These are phyloP conservation scores for Pachyramphus minor DNA, from an alignment of 2,113 vertebrate species.

Conservation along the genomic window DNA sequence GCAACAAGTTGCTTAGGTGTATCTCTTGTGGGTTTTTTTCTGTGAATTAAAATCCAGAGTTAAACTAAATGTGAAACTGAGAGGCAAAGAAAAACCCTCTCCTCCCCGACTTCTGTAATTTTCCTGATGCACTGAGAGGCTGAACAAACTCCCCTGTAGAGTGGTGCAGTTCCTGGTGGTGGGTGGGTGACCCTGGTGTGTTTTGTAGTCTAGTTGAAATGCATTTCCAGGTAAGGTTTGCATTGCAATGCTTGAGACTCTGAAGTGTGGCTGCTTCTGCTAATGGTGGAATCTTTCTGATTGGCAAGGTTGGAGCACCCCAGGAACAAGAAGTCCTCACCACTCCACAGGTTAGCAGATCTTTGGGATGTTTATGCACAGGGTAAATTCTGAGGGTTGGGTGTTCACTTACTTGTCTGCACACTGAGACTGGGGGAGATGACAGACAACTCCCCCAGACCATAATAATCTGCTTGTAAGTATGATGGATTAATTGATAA, in stretches of 20 bases:
- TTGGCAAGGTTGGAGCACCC: conserved; percentile 57
- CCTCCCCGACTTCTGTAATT: neutral
- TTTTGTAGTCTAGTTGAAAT: conserved; percentile 40
- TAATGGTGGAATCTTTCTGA: conserved; percentile 56
- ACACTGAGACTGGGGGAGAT: neutral
- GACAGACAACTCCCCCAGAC: neutral
- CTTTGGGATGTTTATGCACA: neutral
- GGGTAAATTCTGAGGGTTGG: conserved; percentile 6
- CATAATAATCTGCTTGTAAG: neutral
- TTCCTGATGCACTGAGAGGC: neutral
- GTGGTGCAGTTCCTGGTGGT: neutral
- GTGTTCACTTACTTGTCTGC: neutral
- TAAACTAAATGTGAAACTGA: neutral
- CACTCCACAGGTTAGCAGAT: conserved; percentile 45
- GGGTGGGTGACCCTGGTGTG: neutral
- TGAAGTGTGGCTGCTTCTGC: conserved; percentile 44
- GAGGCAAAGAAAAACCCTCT: neutral
- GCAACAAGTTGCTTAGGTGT: neutral
- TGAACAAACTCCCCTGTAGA: neutral
- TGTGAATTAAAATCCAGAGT: neutral
- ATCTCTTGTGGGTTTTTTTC: neutral
- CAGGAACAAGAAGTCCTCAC: conserved; percentile 59
- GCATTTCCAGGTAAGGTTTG: conserved; percentile 47
- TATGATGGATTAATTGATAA: neutral
- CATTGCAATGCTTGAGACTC: conserved; percentile 31